Evolutionary conservation across 2,888 invertebrate species (phyloP).

Genomic region (Lithophane leautieri): DNA sequence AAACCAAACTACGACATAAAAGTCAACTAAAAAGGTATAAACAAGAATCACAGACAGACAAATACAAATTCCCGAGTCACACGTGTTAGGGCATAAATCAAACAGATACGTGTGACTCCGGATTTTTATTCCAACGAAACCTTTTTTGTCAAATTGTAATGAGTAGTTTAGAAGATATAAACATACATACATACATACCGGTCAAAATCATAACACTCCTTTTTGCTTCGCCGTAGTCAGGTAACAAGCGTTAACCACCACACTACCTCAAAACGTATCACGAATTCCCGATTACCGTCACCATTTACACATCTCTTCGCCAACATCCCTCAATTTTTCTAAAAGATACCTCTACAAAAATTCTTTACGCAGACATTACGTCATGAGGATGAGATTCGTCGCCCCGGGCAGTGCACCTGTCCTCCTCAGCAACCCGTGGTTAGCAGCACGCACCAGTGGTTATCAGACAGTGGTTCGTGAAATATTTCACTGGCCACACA

Average conservation of each 20-base stretch:
- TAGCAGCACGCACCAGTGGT: constrained; percentile 53
- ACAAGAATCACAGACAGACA: no score
- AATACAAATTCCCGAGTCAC: no score
- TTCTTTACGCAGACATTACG: constrained; percentile 14
- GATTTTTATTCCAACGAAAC: no score
- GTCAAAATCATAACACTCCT: no score
- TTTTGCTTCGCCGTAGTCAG: no score
- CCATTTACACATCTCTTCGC: not conserved
- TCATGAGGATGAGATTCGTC: constrained; percentile 22
- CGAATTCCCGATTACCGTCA: not conserved
- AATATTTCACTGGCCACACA: constrained; percentile 44
- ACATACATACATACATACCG: no score
- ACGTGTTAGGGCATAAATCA: no score
- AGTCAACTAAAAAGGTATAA: no score
- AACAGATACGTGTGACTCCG: no score
- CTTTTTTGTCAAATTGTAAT: no score
- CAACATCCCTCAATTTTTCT: not conserved
- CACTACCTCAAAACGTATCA: not conserved
- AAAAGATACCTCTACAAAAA: not conserved
- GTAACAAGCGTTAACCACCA: not conserved
- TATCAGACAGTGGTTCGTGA: constrained; percentile 8
- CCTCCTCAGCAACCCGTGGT: constrained; percentile 11
- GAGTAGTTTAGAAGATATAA: no score
- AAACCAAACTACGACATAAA: no score
- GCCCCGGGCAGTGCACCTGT: constrained; percentile 57